These are phyloP conservation scores for Hirtodrosophila histrioides DNA, from an alignment of 2,888 invertebrate genomes.

Conservation along the genomic window DNA sequence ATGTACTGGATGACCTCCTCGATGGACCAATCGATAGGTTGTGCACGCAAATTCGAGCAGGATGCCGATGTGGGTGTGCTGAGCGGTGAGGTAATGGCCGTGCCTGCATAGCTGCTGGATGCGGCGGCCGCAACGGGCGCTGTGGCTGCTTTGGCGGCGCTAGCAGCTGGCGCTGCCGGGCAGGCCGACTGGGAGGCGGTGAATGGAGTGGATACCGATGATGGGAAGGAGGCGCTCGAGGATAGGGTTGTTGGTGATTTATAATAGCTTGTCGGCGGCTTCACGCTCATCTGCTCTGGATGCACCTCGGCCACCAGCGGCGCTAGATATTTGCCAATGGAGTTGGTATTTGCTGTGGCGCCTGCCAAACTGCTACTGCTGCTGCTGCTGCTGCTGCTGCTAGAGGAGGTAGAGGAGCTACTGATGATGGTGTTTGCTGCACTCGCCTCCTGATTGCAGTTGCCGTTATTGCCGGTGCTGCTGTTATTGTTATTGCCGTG, in stretches of 20 bases:
- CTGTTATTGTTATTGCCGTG: conserved; percentile 48
- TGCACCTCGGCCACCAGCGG: conserved; percentile 83
- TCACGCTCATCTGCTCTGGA: conserved; percentile 81
- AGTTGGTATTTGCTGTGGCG: conserved; percentile 67
- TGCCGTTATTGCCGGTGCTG: conserved; percentile 44
- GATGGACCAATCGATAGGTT: conserved; percentile 95
- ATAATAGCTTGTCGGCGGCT: conserved; percentile 70
- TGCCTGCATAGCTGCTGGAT: conserved; percentile 63
- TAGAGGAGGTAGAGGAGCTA: conserved; percentile 45
- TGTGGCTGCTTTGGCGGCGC: conserved; percentile 83
- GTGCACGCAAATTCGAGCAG: conserved; percentile 85
- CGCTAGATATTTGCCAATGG: conserved; percentile 81
- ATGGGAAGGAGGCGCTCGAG: conserved; percentile 81
- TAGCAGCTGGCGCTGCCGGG: conserved; percentile 83
- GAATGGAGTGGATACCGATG: conserved; percentile 82
- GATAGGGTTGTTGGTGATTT: conserved; percentile 82
- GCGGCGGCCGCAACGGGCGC: conserved; percentile 79
- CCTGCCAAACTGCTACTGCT: conserved; percentile 55
- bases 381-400: conserved; percentile 24
- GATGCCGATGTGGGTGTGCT: conserved; percentile 66
- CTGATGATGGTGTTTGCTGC: conserved; percentile 24
- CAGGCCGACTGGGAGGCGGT: conserved; percentile 82
- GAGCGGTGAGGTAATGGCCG: conserved; percentile 64
- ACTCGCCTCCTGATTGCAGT: conserved; percentile 36
- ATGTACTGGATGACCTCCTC: conserved; percentile 97